phyloP scores from a whole-genome alignment of 2,113 vertebrate genomes.

The Platysteira castanea region DNA sequence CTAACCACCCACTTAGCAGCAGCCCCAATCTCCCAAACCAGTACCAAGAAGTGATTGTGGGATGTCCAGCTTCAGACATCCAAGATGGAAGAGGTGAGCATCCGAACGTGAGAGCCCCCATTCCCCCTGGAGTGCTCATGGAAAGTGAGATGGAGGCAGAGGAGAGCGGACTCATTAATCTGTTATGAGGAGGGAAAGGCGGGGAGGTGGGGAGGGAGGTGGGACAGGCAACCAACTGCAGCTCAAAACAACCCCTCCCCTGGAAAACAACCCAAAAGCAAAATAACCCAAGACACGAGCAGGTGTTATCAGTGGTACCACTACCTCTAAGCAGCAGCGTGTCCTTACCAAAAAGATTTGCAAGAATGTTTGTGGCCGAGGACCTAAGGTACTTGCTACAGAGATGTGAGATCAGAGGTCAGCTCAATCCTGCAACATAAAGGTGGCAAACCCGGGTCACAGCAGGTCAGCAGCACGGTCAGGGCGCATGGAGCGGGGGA shows the following conservation, averaged over 20 bases:
- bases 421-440: constrained; percentile 87
- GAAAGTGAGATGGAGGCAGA: neutral
- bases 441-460: constrained; percentile 74
- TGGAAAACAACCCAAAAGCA: neutral
- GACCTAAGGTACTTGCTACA: constrained; percentile 79
- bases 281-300: neutral
- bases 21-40: neutral
- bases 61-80: neutral
- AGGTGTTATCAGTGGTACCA: constrained; percentile 36
- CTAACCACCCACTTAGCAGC: neutral
- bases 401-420: constrained; percentile 85
- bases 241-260: neutral
- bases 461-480: neutral
- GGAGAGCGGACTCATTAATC: neutral
- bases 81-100: neutral
- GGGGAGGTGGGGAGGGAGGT: neutral
- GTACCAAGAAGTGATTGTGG: neutral
- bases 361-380: constrained; percentile 75
- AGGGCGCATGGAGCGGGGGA: neutral
- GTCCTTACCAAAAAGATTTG: constrained; percentile 81
- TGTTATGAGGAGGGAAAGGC: constrained; percentile 28
- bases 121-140: neutral
- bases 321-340: constrained; percentile 60
- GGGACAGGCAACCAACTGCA: neutral
- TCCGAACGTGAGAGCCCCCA: neutral